Base-by-base conservation (phyloP, 1,140 invertebrate species). In the Planococcus citri region DNA sequence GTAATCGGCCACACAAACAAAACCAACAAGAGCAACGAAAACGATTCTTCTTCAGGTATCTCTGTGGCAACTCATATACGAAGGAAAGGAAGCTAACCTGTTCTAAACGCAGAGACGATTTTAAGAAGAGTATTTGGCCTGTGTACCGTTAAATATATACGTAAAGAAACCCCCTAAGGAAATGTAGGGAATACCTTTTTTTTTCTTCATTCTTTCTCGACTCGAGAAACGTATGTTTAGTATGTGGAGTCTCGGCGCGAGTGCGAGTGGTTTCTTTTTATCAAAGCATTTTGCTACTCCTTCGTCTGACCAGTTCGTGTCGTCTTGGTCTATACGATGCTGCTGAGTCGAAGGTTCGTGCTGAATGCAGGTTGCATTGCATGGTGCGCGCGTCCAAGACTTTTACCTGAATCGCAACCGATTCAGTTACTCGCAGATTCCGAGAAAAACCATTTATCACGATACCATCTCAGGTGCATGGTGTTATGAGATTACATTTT, bases 101-200 rank as follows among this genome's bases (percentile, higher is more conserved):
- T 51, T 51, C 41, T 51, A 14, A 17, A 51, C 4, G 4, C 41
- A 51, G 41, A 51, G 41, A 51, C 41, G 41, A 51, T 51, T 51
- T 51, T 51, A 3, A 17, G 3, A n/a, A n/a, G 14, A 37, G 33
- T 37, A n/a, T 51, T 51, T 51, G 41, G 41, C 41, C 41, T 51
- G 12, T 51, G 41, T 51, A 51, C 41, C 41, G 41, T 51, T 51
- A 51, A 37, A 37, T 37, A n/a, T n/a, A 51, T 51, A 51, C 41
- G 41, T 51, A 6, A n/a, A 51, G 41, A 51, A 51, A 51, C 12
- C 6, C 41, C 41, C 41, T 51, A 17, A 51, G 41, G 41, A 51
- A 51, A 51, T 51, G 41, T 51, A 51, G 41, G 41, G 41, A 51
- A 51, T 51, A 51, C 41, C 41, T 51, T 51, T 51, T 51, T 51